A percentile compares a stretch with the other conserved stretches of the same genome.
phyloP scores from a whole-genome alignment of 2,797 vertebrate species.

The Syngnathus acus region DNA sequence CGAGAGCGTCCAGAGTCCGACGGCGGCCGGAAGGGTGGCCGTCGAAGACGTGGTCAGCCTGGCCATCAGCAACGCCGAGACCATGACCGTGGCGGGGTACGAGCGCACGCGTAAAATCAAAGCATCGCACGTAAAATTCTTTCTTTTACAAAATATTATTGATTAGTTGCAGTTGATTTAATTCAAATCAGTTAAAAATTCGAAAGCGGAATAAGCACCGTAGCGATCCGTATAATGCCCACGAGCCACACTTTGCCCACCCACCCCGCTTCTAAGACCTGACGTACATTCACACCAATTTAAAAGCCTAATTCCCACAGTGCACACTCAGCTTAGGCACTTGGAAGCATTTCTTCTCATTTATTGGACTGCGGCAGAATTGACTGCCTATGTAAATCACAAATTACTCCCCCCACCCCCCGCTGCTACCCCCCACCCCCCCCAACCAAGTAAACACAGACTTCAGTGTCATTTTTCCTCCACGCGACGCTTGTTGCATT shows the following conservation, averaged over 20 bases:
- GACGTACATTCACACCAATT: neutral
- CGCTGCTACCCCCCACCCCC: neutral
- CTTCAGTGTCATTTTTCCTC: slow-evolving; percentile 9
- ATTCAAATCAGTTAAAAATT: too few relatives aligned
- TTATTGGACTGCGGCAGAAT: slow-evolving; percentile 25
- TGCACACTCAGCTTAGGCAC: neutral
- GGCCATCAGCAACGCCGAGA: slow-evolving; percentile 68
- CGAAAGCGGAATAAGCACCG: neutral
- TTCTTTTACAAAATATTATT: too few relatives aligned
- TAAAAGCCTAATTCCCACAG: neutral
- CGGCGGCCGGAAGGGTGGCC: slow-evolving; percentile 79
- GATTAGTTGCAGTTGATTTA: too few relatives aligned
- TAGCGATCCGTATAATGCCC: neutral
- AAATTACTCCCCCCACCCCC: slow-evolving; percentile 2
- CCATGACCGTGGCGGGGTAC: slow-evolving; percentile 59
- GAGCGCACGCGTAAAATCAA: slow-evolving; percentile 4
- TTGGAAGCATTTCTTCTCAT: slow-evolving; percentile 9
- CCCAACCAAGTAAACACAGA: slow-evolving; percentile 11
- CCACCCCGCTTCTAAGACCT: neutral
- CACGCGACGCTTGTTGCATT: slow-evolving; percentile 36
- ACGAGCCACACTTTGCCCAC: neutral
- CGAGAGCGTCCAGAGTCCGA: slow-evolving; percentile 77
- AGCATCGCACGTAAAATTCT: too few relatives aligned
- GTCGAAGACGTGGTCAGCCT: slow-evolving; percentile 78
- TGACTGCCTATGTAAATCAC: slow-evolving; percentile 14